phyloP scores from a whole-genome alignment of 2,113 vertebrate genomes.

The Tetrax tetrax region DNA sequence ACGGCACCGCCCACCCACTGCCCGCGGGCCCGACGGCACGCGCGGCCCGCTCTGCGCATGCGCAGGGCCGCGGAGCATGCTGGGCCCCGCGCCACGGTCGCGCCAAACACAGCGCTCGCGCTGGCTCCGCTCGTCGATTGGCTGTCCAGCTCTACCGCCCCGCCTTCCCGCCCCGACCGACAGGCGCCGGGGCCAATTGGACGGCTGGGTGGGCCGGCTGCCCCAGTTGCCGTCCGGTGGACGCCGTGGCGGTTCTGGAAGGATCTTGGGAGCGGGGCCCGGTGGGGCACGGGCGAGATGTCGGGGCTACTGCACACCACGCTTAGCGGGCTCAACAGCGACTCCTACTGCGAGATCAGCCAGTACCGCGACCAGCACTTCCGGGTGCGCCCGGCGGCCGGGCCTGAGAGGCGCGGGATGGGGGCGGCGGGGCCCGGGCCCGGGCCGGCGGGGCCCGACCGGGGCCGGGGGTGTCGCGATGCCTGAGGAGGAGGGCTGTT shows the following conservation, averaged over 20 bases:
- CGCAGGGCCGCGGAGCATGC: not conserved
- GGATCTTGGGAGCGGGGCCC: not conserved
- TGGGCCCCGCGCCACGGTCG: accelerated
- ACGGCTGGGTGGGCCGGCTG: accelerated
- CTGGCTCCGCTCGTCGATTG: not conserved
- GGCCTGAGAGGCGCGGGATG: not conserved
- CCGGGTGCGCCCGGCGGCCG: conserved; percentile 71
- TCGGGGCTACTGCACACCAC: conserved; percentile 47
- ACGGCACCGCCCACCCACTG: accelerated
- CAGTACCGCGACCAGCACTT: conserved; percentile 87
- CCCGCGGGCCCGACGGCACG: no score
- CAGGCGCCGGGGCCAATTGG: not conserved
- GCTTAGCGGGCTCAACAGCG: conserved; percentile 80
- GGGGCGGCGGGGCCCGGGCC: not conserved
- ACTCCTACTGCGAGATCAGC: conserved; percentile 85
- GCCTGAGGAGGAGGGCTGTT: not conserved
- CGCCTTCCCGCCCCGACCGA: accelerated
- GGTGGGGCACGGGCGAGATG: not conserved
- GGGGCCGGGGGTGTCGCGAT: no score
- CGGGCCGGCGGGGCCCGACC: not conserved
- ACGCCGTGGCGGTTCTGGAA: not conserved
- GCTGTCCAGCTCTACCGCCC: accelerated
- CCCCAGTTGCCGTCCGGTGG: accelerated
- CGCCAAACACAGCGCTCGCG: no score
- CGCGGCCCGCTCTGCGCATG: not conserved